Percentiles rank a stretch among this genome's conserved stretches.
phyloP scores from a whole-genome alignment of 1,140 invertebrate species.

The Lasioglossum albipes region DNA sequence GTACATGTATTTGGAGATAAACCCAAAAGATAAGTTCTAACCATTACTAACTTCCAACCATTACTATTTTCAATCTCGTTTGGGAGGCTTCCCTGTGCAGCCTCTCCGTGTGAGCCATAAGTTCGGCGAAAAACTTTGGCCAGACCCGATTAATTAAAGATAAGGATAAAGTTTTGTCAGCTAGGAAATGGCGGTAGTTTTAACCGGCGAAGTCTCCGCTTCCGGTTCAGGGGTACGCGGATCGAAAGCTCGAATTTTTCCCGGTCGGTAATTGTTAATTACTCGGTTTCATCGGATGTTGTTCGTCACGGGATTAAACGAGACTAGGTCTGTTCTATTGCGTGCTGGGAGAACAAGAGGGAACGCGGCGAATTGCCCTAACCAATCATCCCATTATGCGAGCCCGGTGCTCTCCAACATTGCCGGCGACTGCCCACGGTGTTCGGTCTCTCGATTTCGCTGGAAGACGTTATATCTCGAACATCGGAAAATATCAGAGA shows the following conservation, averaged over 20 bases:
- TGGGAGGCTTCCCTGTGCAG: too few species aligned
- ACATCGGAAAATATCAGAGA: neutral
- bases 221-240: neutral
- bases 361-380: slow-evolving; percentile 58
- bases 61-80: too few species aligned
- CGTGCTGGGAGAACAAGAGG: slow-evolving; percentile 58
- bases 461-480: neutral
- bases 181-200: neutral
- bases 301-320: slow-evolving; percentile 54
- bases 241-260: neutral
- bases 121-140: too few species aligned
- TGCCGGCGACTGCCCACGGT: slow-evolving; percentile 28
- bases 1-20: too few species aligned
- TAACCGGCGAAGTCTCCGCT: neutral
- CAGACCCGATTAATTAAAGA: neutral
- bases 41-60: too few species aligned
- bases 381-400: slow-evolving; percentile 70
- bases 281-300: slow-evolving; percentile 52
- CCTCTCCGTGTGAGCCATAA: too few species aligned
- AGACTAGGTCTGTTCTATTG: slow-evolving; percentile 43
- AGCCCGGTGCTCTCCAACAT: slow-evolving; percentile 34
- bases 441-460: slow-evolving; percentile 36
- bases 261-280: slow-evolving; percentile 53
- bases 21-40: too few species aligned
- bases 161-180: neutral